Conservation (phyloP, 2,113 vertebrate genomes). For the Dicrurus megarhynchus region DNA sequence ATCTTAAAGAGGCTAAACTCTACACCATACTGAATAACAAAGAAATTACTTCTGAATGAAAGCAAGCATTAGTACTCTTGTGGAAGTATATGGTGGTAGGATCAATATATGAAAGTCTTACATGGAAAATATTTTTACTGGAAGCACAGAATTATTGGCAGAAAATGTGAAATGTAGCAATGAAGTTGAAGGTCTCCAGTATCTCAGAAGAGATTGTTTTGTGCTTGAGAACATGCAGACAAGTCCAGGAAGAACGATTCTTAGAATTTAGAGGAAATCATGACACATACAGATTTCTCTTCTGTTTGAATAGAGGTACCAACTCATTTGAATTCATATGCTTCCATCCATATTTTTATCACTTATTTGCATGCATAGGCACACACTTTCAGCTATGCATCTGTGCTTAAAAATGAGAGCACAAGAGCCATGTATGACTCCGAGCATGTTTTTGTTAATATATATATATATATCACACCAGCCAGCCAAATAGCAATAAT, state of each 20-base stretch:
- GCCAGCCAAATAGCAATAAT: slow-evolving; percentile 11
- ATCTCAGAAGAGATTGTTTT: not conserved
- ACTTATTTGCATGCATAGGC: slow-evolving; percentile 36
- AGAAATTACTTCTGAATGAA: not conserved
- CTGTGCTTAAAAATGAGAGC: slow-evolving; percentile 43
- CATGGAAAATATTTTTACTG: not conserved
- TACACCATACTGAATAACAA: not conserved
- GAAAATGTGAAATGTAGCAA: not conserved
- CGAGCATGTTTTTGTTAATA: not conserved
- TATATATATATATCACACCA: not conserved
- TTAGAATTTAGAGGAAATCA: not conserved
- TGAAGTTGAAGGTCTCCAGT: not conserved
- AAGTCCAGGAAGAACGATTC: not conserved
- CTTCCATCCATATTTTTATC: slow-evolving; percentile 38
- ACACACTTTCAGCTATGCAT: not conserved
- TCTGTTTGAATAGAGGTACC: slow-evolving; percentile 17
- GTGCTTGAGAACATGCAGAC: not conserved
- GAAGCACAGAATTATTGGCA: not conserved
- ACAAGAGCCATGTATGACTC: not conserved
- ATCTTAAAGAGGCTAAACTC: not conserved
- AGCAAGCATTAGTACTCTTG: not conserved
- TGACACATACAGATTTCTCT: not conserved
- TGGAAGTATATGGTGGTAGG: not conserved
- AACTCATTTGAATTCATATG: slow-evolving; percentile 37
- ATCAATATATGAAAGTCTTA: not conserved